Percentiles rank a stretch among this genome's conserved stretches.
These are phyloP conservation scores for Lasius platythorax DNA, from an alignment of 2,888 invertebrate genomes.

Conservation along the genomic window DNA sequence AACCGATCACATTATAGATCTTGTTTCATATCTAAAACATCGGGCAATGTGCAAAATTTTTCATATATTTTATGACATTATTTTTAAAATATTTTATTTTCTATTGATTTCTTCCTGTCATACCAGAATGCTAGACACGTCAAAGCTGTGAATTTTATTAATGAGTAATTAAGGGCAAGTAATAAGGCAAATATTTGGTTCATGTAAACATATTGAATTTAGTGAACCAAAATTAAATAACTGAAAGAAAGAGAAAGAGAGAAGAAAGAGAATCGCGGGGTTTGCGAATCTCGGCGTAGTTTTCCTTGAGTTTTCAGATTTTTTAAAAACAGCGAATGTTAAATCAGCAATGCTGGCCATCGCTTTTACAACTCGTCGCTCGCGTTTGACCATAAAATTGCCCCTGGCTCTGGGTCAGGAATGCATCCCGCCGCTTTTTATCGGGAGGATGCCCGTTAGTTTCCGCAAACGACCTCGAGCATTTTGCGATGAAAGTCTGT, in stretches of 20 bases:
- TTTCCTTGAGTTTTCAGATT: conserved; percentile 27
- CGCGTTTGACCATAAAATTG: conserved; percentile 61
- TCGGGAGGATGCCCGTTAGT: conserved; percentile 65
- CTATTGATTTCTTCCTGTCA: no score
- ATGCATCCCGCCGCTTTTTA: conserved; percentile 59
- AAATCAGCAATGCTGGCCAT: neutral
- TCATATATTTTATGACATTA: no score
- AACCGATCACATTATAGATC: no score
- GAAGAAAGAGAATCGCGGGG: neutral
- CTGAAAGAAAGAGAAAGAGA: neutral
- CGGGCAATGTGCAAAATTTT: no score
- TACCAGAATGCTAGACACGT: no score
- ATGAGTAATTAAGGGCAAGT: no score
- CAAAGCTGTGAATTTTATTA: no score
- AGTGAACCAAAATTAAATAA: neutral
- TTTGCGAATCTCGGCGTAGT: neutral
- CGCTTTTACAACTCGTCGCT: conserved; percentile 27
- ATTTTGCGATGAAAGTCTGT: conserved; percentile 72
- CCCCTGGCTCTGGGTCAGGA: conserved; percentile 75
- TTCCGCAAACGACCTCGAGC: conserved; percentile 76
- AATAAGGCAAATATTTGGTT: neutral
- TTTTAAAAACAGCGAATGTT: conserved; percentile 45
- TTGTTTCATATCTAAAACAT: no score
- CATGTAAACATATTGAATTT: neutral
- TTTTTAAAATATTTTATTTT: no score